Percentiles rank a stretch among this genome's conserved stretches.
These are phyloP conservation scores for Pholis gunnellus DNA, from an alignment of 2,113 vertebrate genomes.

Conservation along the genomic window DNA sequence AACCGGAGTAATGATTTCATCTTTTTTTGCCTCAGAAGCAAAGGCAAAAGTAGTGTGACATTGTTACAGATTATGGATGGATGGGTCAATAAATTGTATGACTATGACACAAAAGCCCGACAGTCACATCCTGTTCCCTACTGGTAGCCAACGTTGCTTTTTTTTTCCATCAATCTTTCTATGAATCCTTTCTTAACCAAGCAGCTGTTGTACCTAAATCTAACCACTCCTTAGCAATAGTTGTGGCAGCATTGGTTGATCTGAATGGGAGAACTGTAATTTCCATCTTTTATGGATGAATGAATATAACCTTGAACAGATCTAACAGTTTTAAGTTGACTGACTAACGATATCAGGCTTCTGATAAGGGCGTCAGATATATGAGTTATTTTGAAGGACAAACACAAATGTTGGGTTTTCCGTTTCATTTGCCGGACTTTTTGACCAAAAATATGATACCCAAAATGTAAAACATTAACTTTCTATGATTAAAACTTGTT, in stretches of 20 bases:
- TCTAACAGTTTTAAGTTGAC: not conserved
- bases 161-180: not conserved
- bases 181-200: not conserved
- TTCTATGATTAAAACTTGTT: not conserved
- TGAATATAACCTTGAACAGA: not conserved
- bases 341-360: not conserved
- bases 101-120: not conserved
- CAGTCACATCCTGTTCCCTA: not conserved
- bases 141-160: not conserved
- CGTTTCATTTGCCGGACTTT: not conserved
- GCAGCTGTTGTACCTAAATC: not conserved
- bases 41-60: not conserved
- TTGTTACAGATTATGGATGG: not conserved
- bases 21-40: not conserved
- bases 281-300: not conserved
- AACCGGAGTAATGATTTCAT: not conserved
- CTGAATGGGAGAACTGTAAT: not conserved
- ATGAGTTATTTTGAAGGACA: not conserved
- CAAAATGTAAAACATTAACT: not conserved
- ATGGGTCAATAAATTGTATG: not conserved
- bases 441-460: not conserved
- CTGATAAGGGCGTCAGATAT: not conserved
- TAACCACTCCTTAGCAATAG: not conserved
- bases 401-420: not conserved
- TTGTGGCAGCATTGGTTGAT: not conserved